A percentile compares a stretch with the other conserved stretches of the same genome.
Evolutionary conservation across 2,797 vertebrate genomes (phyloP).

Genomic region (Glossophaga mutica): DNA sequence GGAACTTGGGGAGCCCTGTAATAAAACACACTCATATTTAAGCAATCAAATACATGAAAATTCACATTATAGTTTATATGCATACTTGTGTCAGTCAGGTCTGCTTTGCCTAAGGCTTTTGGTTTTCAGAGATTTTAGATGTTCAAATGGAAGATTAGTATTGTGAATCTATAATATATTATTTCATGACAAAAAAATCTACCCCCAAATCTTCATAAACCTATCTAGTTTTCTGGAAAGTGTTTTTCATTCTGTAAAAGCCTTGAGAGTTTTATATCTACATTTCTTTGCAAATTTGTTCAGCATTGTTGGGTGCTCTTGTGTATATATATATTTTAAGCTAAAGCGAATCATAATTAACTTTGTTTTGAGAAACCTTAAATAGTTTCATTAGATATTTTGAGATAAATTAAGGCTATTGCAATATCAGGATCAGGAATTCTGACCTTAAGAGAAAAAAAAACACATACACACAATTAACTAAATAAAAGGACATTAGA

Average conservation of each 20-base stretch:
- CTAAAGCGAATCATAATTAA: background rate
- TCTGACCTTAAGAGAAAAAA: background rate
- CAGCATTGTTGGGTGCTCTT: background rate
- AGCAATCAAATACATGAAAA: background rate
- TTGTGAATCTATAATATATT: background rate
- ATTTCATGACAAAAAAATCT: background rate
- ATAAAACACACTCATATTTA: background rate
- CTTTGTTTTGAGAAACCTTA: background rate
- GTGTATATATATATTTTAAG: background rate
- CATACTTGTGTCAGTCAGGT: background rate
- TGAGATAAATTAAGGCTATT: background rate
- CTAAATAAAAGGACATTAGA: background rate
- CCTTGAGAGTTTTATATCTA: background rate
- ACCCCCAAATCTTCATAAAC: background rate
- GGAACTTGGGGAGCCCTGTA: background rate
- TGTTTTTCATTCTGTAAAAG: background rate
- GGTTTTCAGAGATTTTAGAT: background rate
- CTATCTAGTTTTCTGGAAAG: background rate
- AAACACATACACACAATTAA: background rate
- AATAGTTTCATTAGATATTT: background rate
- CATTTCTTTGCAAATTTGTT: background rate
- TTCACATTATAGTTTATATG: background rate
- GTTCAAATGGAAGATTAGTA: background rate
- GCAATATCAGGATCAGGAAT: background rate
- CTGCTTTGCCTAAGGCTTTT: background rate